Percentiles rank a stretch among this genome's conserved stretches.
Evolutionary conservation across 2,113 vertebrate species (phyloP).

Genomic region (Engystomops pustulosus): DNA sequence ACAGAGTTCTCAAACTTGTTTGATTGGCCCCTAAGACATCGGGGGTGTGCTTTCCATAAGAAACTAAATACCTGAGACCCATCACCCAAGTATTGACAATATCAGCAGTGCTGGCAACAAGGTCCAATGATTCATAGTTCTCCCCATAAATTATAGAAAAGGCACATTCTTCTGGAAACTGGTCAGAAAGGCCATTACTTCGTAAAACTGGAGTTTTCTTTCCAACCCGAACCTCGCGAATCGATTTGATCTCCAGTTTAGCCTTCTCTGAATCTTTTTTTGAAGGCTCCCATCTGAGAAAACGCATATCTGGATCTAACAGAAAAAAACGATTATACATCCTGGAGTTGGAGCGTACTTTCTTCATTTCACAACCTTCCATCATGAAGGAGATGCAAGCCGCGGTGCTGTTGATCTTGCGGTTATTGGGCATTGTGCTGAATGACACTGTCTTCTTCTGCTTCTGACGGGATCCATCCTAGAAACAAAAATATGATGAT

Average conservation of each 20-base stretch:
- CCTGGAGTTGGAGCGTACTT: constrained; percentile 91
- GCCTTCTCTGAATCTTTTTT: constrained; percentile 93
- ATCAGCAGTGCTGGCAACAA: constrained; percentile 87
- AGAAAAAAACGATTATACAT: constrained; percentile 94
- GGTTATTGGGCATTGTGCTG: constrained; percentile 90
- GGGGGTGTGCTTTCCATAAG: constrained; percentile 85
- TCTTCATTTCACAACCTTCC: constrained; percentile 94
- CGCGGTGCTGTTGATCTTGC: constrained; percentile 90
- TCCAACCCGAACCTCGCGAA: constrained; percentile 89
- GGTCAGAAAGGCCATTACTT: constrained; percentile 89
- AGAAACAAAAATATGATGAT: constrained; percentile 53
- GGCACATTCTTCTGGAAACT: constrained; percentile 90
- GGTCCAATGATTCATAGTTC: constrained; percentile 90
- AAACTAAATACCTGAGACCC: constrained; percentile 89
- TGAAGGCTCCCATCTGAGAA: constrained; percentile 89
- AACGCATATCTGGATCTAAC: constrained; percentile 87
- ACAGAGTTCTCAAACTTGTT: constrained; percentile 84
- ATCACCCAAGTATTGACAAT: constrained; percentile 93
- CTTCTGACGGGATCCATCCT: constrained; percentile 88
- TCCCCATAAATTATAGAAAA: constrained; percentile 95
- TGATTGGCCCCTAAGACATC: constrained; percentile 77
- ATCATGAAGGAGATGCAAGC: constrained; percentile 94
- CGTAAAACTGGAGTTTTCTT: constrained; percentile 90
- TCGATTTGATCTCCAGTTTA: constrained; percentile 89
- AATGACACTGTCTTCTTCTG: constrained; percentile 94